These are phyloP conservation scores for Aricia agestis DNA, from an alignment of 1,140 invertebrate species.

Conservation along the genomic window DNA sequence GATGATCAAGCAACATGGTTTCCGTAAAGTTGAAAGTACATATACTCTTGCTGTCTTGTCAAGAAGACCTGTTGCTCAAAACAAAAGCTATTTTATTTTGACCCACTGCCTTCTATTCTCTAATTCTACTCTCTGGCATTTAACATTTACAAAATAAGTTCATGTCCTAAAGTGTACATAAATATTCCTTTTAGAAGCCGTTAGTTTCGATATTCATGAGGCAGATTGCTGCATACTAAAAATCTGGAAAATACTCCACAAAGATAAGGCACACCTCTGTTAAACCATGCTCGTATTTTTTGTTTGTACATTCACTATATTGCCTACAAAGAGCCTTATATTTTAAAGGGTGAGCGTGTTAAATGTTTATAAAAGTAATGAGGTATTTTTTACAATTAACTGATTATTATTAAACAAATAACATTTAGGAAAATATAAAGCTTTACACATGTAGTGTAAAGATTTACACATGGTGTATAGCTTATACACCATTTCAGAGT, in stretches of 20 bases:
- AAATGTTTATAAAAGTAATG: neutral
- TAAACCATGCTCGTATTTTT: neutral
- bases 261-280: slow-evolving; percentile 2
- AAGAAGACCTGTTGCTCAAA: too few relatives aligned
- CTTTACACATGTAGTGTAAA: too few relatives aligned
- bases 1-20: too few relatives aligned
- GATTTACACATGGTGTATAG: too few relatives aligned
- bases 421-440: too few relatives aligned
- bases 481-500: too few relatives aligned
- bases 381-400: too few relatives aligned
- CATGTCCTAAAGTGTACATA: neutral
- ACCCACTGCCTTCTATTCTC: neutral
- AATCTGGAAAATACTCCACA: neutral
- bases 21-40: too few relatives aligned
- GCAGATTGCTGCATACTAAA: neutral
- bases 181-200: neutral
- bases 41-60: too few relatives aligned
- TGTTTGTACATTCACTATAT: neutral
- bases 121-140: too few relatives aligned
- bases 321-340: neutral
- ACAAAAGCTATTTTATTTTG: too few relatives aligned
- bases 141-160: neutral
- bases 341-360: neutral
- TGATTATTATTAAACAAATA: too few relatives aligned
- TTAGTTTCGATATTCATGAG: neutral